Base-by-base conservation (phyloP, 2,888 invertebrate genomes). In the Arctia plantaginis region DNA sequence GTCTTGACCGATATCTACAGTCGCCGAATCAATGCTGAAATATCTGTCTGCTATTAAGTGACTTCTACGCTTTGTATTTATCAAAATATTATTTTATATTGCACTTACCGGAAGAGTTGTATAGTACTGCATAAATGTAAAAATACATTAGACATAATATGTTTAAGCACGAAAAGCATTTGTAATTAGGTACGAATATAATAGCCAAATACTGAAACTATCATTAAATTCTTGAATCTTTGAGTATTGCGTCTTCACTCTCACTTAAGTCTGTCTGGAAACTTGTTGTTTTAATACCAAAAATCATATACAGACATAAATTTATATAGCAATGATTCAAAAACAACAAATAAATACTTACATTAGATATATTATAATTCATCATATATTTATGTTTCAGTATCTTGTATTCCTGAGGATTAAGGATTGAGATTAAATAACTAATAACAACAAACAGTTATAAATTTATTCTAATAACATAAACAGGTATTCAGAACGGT, bases 121-220 rank as follows among this genome's bases (percentile, higher is more conserved):
- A n/a, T 47, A 44, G 35, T 64, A 47, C 71, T 71, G 71, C 47
- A n/a, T n/a, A 35, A 71, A 47, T n/a, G 3, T 44, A 35, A 55
- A 35, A 68, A 30, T 6, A 27, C 4, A 27, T 59, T 59, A 59
- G 1, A 55, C 23, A 23, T 23, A 51, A 20, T 51, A 23, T 44
- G 3, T 44, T 1, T 44, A 44, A 7, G 4, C 13, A 44, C 12
- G 3, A 44, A 7, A 18, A 3, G 44, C 10, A 41, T 41, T 6
- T 6, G 10, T 41, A 8, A 41, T 12, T 41, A 41, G 41, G 41
- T 8, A 41, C 8, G 41, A 41, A 41, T 41, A 41, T 41, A 41
- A 18, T 44, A 18, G 4, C 44, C 44, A 44, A 44, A 44, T 18
- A 18, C 44, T 44, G 0, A 18, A 44, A 41, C 12, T 44, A 44